Evolutionary conservation across 2,888 invertebrate species (phyloP), one percentile per base, ranked within the genome.

Genomic region (Pristionchus maxplancki): DNA sequence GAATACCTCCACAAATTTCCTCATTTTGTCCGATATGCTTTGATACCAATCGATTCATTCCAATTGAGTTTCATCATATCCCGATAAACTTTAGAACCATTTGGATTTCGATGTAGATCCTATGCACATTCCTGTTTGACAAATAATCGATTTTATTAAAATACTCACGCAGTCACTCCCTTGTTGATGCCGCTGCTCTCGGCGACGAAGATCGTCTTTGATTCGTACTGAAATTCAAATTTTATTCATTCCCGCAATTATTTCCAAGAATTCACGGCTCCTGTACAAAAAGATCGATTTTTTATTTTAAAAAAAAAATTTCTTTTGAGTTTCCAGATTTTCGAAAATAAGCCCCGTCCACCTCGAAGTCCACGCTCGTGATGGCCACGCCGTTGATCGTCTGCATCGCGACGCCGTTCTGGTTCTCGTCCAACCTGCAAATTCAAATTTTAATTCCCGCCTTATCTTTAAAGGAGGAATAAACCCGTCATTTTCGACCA

Each of bases 121-220:
- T 34, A 15, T 1, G 6, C 0, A 2, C 37, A 67, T 67, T 13
- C 13, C 34, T 28, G 20, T 31, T 17, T 67, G 17, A 81, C 9
- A 81, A 44, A 81, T 81, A 44, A 67, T n/a, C 28, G 48, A 48
- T 48, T 48, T 28, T 2, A 13, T 34, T 3, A 40, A 81, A 62
- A 58, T 20, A 88, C 88, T 83, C 28, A 88, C 88, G 88, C 88
- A 95, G 97, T 98, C 85, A 99, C 97, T 71, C 98, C 98, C 94
- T 97, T 97, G 97, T 91, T 94, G 90, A 87, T 96, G 87, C 94
- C 94, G 62, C 92, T 92, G 20, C 92, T 92, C 95, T 99, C 98
- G 0, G 97, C 97, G 97, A 98, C 99, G 95, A 98, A 99, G 91
- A 99, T 97, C 96, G 97, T 97, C 94, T 97, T 97, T n/a, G 93